phyloP scores from a whole-genome alignment of 2,888 invertebrate genomes.

The Xanthorhoe designata region DNA sequence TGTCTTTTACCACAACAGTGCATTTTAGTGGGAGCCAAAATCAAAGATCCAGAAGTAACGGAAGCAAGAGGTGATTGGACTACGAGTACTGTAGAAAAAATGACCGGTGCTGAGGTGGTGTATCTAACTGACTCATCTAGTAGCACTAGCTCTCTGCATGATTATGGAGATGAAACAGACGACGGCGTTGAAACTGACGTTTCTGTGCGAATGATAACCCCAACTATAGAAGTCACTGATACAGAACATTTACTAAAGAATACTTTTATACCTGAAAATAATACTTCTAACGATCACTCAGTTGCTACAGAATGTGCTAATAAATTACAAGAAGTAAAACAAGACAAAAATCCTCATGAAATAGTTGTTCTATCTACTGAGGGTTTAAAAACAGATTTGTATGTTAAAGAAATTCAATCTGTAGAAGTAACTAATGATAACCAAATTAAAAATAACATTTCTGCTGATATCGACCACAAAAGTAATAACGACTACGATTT shows the following conservation, averaged over 20 bases:
- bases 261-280: slow-evolving; percentile 54
- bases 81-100: slow-evolving; percentile 78
- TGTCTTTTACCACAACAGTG: slow-evolving; percentile 77
- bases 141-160: slow-evolving; percentile 86
- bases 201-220: slow-evolving; percentile 79
- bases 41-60: slow-evolving; percentile 83
- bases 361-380: slow-evolving; percentile 74
- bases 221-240: slow-evolving; percentile 80
- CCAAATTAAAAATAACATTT: slow-evolving; percentile 25
- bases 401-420: slow-evolving; percentile 66
- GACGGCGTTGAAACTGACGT: slow-evolving; percentile 78
- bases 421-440: slow-evolving; percentile 39
- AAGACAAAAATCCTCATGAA: slow-evolving; percentile 58
- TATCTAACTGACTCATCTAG: slow-evolving; percentile 89
- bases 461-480: slow-evolving; percentile 32
- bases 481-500: slow-evolving; percentile 59
- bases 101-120: slow-evolving; percentile 88
- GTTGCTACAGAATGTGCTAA: slow-evolving; percentile 24
- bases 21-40: slow-evolving; percentile 86
- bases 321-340: slow-evolving; percentile 19
- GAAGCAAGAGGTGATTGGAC: slow-evolving; percentile 86
- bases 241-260: slow-evolving; percentile 74
- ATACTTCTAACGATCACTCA: neutral
- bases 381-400: slow-evolving; percentile 71
- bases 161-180: slow-evolving; percentile 77